These are phyloP conservation scores for Hyla sarda DNA, from an alignment of 2,113 vertebrate species.

Conservation along the genomic window DNA sequence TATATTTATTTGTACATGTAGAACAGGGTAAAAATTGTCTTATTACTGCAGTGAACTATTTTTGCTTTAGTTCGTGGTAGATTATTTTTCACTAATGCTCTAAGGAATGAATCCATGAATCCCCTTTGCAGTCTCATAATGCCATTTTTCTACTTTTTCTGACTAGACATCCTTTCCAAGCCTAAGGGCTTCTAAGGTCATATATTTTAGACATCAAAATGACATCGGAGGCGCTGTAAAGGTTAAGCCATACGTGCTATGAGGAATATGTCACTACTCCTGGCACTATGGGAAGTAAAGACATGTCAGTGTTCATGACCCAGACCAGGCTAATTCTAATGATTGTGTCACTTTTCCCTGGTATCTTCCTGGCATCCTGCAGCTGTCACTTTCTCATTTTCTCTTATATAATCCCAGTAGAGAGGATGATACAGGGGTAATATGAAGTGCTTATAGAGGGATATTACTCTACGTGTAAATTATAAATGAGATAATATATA, in stretches of 20 bases:
- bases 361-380: background rate
- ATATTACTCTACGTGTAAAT: background rate
- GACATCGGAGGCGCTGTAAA: constrained; percentile 33
- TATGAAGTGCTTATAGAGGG: background rate
- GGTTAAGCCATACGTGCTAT: constrained; percentile 35
- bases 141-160: constrained; percentile 34
- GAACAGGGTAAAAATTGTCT: background rate
- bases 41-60: background rate
- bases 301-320: constrained; percentile 43
- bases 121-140: background rate
- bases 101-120: background rate
- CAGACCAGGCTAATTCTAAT: background rate
- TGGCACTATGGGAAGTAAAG: constrained; percentile 19
- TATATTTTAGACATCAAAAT: constrained; percentile 23
- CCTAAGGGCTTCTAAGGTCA: constrained; percentile 43
- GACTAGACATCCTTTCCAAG: constrained; percentile 38
- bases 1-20: background rate
- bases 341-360: constrained; percentile 13
- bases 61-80: background rate
- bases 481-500: background rate
- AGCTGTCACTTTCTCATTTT: background rate
- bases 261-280: constrained; percentile 39
- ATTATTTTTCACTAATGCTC: background rate
- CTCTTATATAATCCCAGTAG: background rate
- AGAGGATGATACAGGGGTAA: background rate